Evolutionary conservation across 2,888 invertebrate genomes (phyloP).

Genomic region (Cacoxenus indagator): DNA sequence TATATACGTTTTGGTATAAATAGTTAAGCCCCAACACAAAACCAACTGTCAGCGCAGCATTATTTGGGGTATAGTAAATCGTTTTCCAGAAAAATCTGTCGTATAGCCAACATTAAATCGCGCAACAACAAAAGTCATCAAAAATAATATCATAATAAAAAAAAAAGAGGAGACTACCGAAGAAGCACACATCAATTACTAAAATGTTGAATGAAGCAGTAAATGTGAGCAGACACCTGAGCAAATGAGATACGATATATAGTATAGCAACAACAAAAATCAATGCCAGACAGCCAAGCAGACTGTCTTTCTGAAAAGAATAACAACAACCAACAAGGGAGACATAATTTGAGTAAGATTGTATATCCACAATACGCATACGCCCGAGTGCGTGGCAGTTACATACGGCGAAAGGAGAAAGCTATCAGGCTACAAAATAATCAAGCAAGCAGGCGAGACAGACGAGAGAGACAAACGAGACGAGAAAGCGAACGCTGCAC

Average conservation of each 20-base stretch:
- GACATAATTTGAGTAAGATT: slow-evolving; percentile 1
- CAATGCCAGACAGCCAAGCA: neutral
- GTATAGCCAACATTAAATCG: too few relatives aligned
- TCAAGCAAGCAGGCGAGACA: neutral
- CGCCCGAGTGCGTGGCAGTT: slow-evolving; percentile 47
- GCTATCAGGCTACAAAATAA: slow-evolving; percentile 44
- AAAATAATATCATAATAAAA: too few relatives aligned
- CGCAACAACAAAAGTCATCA: too few relatives aligned
- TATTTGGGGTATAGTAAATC: too few relatives aligned
- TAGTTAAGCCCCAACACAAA: too few relatives aligned
- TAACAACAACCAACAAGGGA: neutral
- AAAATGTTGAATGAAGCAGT: neutral
- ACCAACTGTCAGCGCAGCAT: too few relatives aligned
- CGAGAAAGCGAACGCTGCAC: neutral
- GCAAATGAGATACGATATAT: neutral
- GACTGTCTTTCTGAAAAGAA: neutral
- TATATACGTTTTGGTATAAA: too few relatives aligned
- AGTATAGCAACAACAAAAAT: too few relatives aligned
- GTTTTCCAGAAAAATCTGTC: too few relatives aligned
- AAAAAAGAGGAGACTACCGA: neutral
- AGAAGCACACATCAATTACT: neutral
- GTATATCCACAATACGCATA: slow-evolving; percentile 46
- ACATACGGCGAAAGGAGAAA: slow-evolving; percentile 32
- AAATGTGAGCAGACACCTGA: neutral
- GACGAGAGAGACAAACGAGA: neutral